Evolutionary conservation across 2,113 vertebrate species (phyloP).

Genomic region (Nettapus auritus): DNA sequence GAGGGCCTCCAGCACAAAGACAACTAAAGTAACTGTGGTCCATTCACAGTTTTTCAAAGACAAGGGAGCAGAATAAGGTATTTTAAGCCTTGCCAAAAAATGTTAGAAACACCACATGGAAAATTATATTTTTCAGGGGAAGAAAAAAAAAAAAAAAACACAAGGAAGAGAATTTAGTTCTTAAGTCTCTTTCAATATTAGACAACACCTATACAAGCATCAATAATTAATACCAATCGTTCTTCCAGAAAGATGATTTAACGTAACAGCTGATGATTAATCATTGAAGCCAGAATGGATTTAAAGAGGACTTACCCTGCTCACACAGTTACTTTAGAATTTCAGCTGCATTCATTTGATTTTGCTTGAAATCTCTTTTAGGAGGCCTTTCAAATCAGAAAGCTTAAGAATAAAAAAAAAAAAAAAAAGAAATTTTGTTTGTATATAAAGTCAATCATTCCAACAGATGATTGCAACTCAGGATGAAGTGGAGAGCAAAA

Average conservation of each 20-base stretch:
- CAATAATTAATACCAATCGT: background rate
- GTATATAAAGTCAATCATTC: background rate
- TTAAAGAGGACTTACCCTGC: conserved; percentile 2
- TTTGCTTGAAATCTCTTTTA: conserved; percentile 79
- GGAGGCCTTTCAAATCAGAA: conserved; percentile 77
- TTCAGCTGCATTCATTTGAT: conserved; percentile 51
- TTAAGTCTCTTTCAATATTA: background rate
- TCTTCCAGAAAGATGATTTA: background rate
- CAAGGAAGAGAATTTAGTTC: background rate
- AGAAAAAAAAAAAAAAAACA: background rate
- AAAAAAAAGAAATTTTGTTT: background rate
- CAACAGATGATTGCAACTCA: background rate
- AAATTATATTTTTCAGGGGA: background rate
- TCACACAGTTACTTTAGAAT: background rate
- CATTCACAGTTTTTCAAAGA: background rate
- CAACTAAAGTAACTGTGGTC: background rate
- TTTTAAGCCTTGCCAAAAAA: background rate
- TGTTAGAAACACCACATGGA: background rate
- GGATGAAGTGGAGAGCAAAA: background rate
- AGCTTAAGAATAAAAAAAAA: background rate
- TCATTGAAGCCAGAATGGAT: background rate
- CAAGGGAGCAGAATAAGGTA: background rate
- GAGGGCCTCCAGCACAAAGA: background rate
- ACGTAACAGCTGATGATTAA: background rate
- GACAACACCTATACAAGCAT: background rate